A percentile compares a stretch with the other conserved stretches of the same genome.
These are phyloP conservation scores for Papilio polytes DNA, from an alignment of 1,140 invertebrate species.

Conservation along the genomic window DNA sequence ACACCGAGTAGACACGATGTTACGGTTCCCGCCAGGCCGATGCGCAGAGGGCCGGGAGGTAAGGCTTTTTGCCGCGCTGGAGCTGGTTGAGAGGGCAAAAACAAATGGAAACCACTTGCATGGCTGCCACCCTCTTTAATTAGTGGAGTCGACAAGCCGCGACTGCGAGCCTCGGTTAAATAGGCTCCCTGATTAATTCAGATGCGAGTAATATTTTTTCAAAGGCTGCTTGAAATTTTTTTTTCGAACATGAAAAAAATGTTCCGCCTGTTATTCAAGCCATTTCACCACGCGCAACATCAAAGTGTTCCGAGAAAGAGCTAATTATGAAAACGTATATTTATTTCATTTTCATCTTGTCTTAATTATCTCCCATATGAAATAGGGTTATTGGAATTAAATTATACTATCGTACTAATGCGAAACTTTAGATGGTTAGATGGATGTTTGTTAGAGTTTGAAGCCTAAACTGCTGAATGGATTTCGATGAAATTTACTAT, in stretches of 20 bases:
- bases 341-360: background rate
- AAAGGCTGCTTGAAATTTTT: constrained; percentile 18
- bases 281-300: background rate
- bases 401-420: too few relatives aligned
- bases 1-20: constrained; percentile 8
- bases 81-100: constrained; percentile 48
- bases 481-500: too few relatives aligned
- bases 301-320: background rate
- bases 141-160: constrained; percentile 50
- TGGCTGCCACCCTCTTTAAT: constrained; percentile 65
- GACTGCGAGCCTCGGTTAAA: constrained; percentile 32
- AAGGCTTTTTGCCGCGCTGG: constrained; percentile 48
- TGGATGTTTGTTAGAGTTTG: too few relatives aligned
- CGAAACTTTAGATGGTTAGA: too few relatives aligned
- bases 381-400: background rate
- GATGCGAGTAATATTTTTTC: constrained; percentile 36
- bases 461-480: too few relatives aligned
- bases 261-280: constrained; percentile 13
- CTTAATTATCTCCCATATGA: background rate
- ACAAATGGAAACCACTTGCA: constrained; percentile 58
- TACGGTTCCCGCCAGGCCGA: constrained; percentile 11
- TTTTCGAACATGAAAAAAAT: constrained; percentile 30
- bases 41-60: constrained; percentile 41
- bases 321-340: constrained; percentile 1
- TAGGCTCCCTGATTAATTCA: constrained; percentile 39